Evolutionary conservation across 2,113 vertebrate species (phyloP).

Genomic region (Coracopsis vasa): DNA sequence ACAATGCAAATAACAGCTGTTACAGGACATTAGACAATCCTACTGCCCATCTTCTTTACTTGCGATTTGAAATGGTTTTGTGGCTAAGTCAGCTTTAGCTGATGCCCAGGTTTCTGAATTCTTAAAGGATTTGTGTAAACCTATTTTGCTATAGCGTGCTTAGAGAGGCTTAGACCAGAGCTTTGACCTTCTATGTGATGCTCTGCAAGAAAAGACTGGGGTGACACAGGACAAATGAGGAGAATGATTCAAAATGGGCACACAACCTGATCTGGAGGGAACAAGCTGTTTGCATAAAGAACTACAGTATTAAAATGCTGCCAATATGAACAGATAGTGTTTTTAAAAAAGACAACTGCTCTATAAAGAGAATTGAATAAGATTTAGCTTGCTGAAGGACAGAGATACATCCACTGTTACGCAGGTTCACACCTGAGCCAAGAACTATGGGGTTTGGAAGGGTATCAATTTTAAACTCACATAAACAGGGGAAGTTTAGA

Average conservation of each 20-base stretch:
- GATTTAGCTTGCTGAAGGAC: neutral
- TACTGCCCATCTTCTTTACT: neutral
- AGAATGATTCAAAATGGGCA: neutral
- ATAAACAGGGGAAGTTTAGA: too few species aligned
- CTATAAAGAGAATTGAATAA: neutral
- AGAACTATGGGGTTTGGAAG: neutral
- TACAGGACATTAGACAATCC: neutral
- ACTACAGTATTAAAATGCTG: neutral
- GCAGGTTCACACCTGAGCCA: neutral
- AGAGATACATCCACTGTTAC: neutral
- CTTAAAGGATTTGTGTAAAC: constrained; percentile 56
- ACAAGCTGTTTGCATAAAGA: neutral
- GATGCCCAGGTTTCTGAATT: constrained; percentile 37
- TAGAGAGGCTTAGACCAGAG: constrained; percentile 42
- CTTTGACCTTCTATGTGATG: constrained; percentile 19
- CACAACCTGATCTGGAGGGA: neutral
- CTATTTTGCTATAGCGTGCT: constrained; percentile 38
- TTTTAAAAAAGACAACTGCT: neutral
- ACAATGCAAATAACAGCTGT: neutral
- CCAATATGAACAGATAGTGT: neutral
- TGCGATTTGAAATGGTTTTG: constrained; percentile 22
- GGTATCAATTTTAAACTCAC: neutral
- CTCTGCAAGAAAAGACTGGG: neutral
- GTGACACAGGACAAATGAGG: neutral
- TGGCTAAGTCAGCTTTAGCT: constrained; percentile 26